Base-by-base conservation (phyloP, 1,140 invertebrate species). In the Drosophila trapezifrons region DNA sequence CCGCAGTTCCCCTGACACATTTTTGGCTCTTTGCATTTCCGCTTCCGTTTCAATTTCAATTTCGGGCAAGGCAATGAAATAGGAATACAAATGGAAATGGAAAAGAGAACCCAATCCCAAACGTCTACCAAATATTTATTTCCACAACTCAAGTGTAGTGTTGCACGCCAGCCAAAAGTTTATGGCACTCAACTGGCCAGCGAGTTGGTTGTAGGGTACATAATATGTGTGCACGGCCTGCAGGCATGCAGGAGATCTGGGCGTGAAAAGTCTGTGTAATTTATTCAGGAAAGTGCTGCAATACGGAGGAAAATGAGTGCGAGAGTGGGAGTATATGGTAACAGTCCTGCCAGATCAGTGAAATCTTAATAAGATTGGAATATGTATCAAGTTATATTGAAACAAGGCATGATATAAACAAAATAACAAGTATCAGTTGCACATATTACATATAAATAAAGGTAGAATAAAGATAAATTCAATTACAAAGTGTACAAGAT, bases 121-220 rank as follows among this genome's bases (percentile, higher is more conserved):
- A 82, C 70, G 83, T 77, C 83, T 86, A 86, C 76, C 83, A 86
- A 86, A 86, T 86, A 86, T 86, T 86, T 86, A 86, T 87, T 86
- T 86, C 37, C 83, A 63, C 78, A 79, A 82, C 78, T 82, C 76
- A 82, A 86, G 79, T 80, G 74, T 67, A 71, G 74, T 85, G 77
- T 64, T 76, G 40, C 18, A 37, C 45, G 62, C 62, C 43, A 65
- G 18, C 66, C 72, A 10, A 52, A 79, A 70, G 83, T 87, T 86
- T 87, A 86, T 83, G 49, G 78, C 66, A 76, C 83, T 82, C 79
- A 70, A 64, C 35, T 78, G 74, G 32, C 60, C 62, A 54, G 63
- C 71, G 49, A 42, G 51, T 52, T 49, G 51, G 46, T 9, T 37
- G 54, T 37, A 57, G 62, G 62, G 70, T 54, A 54, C 20, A n/a